Evolutionary conservation across 92 coral and sea anemone genomes (phyloP).

Genomic region (Phenganax stokvisi): DNA sequence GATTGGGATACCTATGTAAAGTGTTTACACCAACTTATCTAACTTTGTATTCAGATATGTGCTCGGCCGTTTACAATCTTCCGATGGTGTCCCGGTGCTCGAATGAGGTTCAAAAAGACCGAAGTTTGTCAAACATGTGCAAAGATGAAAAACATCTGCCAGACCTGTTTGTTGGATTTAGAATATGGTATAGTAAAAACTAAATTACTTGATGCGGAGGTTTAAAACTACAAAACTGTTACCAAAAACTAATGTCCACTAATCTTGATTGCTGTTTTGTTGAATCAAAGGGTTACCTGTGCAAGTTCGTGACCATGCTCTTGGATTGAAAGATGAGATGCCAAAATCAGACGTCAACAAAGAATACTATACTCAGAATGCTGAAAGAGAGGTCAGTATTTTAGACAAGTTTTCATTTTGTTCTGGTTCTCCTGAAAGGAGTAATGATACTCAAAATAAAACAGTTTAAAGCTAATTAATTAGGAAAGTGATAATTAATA

Average conservation of each 20-base stretch:
- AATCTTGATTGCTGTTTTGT: neutral
- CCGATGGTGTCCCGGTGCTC: constrained; percentile 99
- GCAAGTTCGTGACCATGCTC: constrained; percentile 94
- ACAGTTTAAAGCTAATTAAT: neutral
- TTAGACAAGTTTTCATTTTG: neutral
- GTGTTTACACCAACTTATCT: neutral
- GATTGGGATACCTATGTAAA: neutral
- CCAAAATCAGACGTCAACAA: constrained; percentile 99
- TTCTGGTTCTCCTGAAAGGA: neutral
- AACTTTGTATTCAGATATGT: constrained; percentile 64
- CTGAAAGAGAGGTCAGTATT: constrained; percentile 67
- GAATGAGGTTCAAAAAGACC: constrained; percentile 98
- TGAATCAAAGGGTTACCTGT: constrained; percentile 74
- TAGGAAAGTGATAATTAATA: neutral
- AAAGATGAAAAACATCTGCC: constrained; percentile 91
- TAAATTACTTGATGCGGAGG: neutral
- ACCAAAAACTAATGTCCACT: neutral
- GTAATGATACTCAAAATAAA: neutral
- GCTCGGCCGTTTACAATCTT: constrained; percentile 95
- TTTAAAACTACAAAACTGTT: no score
- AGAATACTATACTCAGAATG: constrained; percentile 92
- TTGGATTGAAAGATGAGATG: constrained; percentile 90
- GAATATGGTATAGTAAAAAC: constrained; percentile 68
- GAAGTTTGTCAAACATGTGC: constrained; percentile 99
- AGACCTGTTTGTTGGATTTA: constrained; percentile 88